Evolutionary conservation across 1,140 invertebrate genomes (phyloP).

Genomic region (Heliconius himera): DNA sequence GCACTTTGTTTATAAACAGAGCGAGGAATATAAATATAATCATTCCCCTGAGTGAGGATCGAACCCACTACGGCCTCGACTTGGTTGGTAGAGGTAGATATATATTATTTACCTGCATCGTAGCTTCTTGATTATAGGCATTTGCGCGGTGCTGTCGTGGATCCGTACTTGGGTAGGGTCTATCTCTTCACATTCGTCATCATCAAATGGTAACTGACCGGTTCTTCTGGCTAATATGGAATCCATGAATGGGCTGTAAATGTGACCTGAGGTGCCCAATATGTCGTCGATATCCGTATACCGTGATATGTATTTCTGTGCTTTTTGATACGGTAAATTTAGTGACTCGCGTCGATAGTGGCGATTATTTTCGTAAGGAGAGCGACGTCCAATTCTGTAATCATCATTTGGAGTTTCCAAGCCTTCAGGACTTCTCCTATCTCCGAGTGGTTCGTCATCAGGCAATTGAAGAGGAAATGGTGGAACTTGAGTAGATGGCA

Average conservation of each 20-base stretch:
- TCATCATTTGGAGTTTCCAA: conserved; percentile 82
- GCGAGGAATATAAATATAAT: too few relatives aligned
- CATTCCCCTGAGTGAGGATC: too few relatives aligned
- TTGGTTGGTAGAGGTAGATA: not conserved
- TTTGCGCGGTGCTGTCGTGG: conserved; percentile 88
- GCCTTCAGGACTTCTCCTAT: conserved; percentile 89
- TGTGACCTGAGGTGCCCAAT: conserved; percentile 84
- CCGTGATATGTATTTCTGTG: conserved; percentile 86
- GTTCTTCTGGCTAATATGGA: conserved; percentile 77
- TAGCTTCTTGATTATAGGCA: conserved; percentile 84
- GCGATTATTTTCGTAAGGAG: conserved; percentile 87
- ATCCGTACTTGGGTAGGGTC: conserved; percentile 88
- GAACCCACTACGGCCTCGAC: too few relatives aligned
- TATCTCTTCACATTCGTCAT: conserved; percentile 84
- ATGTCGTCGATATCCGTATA: conserved; percentile 93
- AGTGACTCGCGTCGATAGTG: conserved; percentile 58
- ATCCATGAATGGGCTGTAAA: conserved; percentile 84
- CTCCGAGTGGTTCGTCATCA: conserved; percentile 85
- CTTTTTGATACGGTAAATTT: conserved; percentile 62
- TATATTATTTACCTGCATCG: conserved; percentile 65
- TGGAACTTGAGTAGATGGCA: conserved; percentile 58
- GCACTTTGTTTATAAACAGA: too few relatives aligned
- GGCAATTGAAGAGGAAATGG: conserved; percentile 70
- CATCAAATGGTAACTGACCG: conserved; percentile 65
- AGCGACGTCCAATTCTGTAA: conserved; percentile 75